Evolutionary conservation across 2,113 vertebrate species (phyloP).

Genomic region (Recurvirostra avosetta): DNA sequence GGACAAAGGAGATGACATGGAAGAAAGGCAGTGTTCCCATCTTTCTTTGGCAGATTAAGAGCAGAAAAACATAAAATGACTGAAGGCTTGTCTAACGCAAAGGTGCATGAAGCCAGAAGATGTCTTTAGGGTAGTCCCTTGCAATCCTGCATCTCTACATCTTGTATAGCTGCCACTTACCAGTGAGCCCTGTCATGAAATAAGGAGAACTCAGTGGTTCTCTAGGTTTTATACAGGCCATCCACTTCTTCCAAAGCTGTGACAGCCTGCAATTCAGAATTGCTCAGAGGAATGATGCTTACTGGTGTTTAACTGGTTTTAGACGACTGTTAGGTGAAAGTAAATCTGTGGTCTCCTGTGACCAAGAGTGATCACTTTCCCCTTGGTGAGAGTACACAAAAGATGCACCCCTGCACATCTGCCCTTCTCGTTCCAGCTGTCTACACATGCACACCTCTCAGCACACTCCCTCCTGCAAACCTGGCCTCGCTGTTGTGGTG

Average conservation of each 20-base stretch:
- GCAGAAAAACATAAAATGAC: background rate
- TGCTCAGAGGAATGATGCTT: background rate
- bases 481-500: background rate
- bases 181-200: background rate
- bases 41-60: background rate
- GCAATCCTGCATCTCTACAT: background rate
- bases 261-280: background rate
- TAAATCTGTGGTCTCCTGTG: background rate
- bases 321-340: background rate
- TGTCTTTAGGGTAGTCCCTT: background rate
- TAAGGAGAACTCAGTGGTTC: background rate
- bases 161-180: background rate
- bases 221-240: background rate
- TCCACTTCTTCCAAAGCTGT: background rate
- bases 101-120: background rate
- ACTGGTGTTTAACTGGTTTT: background rate
- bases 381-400: background rate
- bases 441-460: background rate
- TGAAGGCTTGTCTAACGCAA: background rate
- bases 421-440: background rate
- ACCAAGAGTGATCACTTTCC: background rate
- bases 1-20: background rate
- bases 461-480: background rate
- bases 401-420: background rate
- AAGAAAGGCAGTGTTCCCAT: background rate